A percentile compares a stretch with the other conserved stretches of the same genome.
Evolutionary conservation across 2,797 vertebrate species (phyloP).

Genomic region (Enteromius radiatus): DNA sequence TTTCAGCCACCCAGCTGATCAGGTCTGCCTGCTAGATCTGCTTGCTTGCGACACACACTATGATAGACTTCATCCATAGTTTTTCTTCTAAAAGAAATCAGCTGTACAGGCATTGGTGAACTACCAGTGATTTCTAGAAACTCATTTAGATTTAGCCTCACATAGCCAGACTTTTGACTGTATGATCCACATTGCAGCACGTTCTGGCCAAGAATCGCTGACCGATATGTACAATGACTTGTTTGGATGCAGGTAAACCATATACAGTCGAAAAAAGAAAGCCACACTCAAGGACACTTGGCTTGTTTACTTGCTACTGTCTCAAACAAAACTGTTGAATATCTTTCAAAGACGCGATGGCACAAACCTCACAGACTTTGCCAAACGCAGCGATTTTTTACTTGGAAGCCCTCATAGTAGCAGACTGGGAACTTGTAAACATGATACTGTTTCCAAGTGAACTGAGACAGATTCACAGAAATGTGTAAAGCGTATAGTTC

Average conservation of each 20-base stretch:
- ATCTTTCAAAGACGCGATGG: conserved; percentile 8
- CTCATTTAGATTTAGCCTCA: conserved; percentile 2
- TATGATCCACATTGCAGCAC: neutral
- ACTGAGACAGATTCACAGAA: conserved; percentile 28
- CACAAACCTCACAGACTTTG: conserved; percentile 14
- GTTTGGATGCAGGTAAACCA: neutral
- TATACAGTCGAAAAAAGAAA: conserved; percentile 38
- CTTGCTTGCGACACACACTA: neutral
- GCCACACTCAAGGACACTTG: neutral
- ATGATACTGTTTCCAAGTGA: conserved; percentile 18
- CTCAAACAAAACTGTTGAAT: conserved; percentile 13
- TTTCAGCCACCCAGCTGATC: conserved; percentile 13
- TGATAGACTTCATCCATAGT: neutral
- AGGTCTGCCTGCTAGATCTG: neutral
- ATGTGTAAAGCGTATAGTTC: neutral
- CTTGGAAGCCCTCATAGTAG: conserved; percentile 21
- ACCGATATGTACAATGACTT: neutral
- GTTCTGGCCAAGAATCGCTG: neutral
- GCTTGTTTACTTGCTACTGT: conserved; percentile 4
- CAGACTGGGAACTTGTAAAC: conserved; percentile 33
- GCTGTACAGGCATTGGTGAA: neutral
- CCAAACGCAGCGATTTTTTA: conserved; percentile 1
- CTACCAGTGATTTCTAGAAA: neutral
- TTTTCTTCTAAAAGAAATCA: neutral
- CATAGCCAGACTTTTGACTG: neutral